Conservation (phyloP, 2,888 invertebrate species). For the Drosophila anomelani region DNA sequence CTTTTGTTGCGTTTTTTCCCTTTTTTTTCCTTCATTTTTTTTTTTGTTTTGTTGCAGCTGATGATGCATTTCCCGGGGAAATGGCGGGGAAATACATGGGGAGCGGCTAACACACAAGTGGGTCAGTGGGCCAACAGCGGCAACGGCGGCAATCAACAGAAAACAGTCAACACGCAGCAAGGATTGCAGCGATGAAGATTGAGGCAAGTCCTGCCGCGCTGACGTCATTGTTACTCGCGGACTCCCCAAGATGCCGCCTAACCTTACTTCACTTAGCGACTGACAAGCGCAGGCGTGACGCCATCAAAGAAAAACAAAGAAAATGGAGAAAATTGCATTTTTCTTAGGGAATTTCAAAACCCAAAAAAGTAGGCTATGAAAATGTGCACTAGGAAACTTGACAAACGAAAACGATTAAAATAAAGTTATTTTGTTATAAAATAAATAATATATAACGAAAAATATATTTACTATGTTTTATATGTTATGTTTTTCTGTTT, state of each 20-base stretch:
- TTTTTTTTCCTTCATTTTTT: neutral
- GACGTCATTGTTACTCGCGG: slow-evolving; percentile 53
- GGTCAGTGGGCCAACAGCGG: slow-evolving; percentile 74
- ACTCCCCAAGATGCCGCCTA: slow-evolving; percentile 13
- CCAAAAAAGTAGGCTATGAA: neutral
- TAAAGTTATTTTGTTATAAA: neutral
- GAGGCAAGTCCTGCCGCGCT: slow-evolving; percentile 45
- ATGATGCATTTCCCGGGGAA: slow-evolving; percentile 20
- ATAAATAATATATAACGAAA: neutral
- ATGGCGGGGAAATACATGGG: neutral
- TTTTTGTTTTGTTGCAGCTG: slow-evolving; percentile 45
- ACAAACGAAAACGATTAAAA: neutral
- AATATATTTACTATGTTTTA: neutral
- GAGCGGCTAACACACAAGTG: slow-evolving; percentile 53
- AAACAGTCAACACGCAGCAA: slow-evolving; percentile 39
- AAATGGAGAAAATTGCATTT: neutral
- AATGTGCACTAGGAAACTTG: neutral
- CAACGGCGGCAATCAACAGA: slow-evolving; percentile 51
- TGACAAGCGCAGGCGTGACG: slow-evolving; percentile 43
- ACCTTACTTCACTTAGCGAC: slow-evolving; percentile 11
- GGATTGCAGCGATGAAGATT: slow-evolving; percentile 47
- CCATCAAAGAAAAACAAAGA: slow-evolving; percentile 6
- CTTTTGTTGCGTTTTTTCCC: slow-evolving; percentile 58
- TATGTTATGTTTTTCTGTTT: too few species aligned
- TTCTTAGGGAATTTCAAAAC: neutral